phyloP scores from a whole-genome alignment of 2,888 invertebrate genomes.

The Esperia sulphurella region DNA sequence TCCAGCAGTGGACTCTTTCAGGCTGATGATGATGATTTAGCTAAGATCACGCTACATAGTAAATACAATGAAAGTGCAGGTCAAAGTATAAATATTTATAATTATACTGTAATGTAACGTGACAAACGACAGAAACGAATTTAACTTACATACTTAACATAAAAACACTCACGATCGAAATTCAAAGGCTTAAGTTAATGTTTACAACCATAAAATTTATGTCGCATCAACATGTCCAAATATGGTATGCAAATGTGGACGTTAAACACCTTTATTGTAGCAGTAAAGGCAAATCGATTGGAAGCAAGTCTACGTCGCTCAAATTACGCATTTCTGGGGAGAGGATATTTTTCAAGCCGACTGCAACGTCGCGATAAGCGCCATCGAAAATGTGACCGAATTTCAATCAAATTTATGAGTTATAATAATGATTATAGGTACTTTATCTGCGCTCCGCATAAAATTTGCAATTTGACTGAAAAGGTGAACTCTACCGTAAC shows the following conservation, averaged over 20 bases:
- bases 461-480: slow-evolving; percentile 75
- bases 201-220: slow-evolving; percentile 24
- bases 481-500: slow-evolving; percentile 76
- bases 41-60: too few species aligned
- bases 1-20: too few species aligned
- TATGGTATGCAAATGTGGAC: slow-evolving; percentile 60
- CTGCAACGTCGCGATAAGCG: slow-evolving; percentile 73
- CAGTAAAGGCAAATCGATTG: slow-evolving; percentile 73
- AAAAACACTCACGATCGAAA: neutral
- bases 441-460: slow-evolving; percentile 70
- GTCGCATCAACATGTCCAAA: slow-evolving; percentile 42
- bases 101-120: too few species aligned
- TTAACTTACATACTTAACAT: neutral
- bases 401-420: slow-evolving; percentile 79
- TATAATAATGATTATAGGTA: slow-evolving; percentile 77
- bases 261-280: slow-evolving; percentile 67
- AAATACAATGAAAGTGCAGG: too few species aligned
- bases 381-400: slow-evolving; percentile 72
- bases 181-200: slow-evolving; percentile 3
- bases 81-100: too few species aligned
- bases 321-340: slow-evolving; percentile 45
- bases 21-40: too few species aligned
- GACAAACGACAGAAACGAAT: too few species aligned
- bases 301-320: slow-evolving; percentile 57
- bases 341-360: slow-evolving; percentile 72